Evolutionary conservation across 2,113 vertebrate genomes (phyloP).

Genomic region (Ctenomys sociabilis): DNA sequence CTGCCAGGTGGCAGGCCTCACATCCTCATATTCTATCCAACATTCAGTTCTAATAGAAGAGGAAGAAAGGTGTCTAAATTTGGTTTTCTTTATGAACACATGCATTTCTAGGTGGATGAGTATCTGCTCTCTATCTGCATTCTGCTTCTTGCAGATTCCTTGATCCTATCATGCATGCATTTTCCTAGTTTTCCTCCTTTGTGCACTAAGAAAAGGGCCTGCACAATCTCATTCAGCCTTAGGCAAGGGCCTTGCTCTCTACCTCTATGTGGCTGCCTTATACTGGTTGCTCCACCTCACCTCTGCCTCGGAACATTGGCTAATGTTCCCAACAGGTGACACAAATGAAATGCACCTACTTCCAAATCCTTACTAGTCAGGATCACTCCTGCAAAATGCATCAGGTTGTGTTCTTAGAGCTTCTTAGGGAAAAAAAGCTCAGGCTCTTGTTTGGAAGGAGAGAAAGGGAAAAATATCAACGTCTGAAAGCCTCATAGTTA

Average conservation of each 20-base stretch:
- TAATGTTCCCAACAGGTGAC: neutral
- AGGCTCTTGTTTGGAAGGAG: neutral
- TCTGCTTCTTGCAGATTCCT: neutral
- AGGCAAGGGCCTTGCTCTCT: neutral
- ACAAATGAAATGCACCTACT: neutral
- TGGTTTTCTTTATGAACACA: neutral
- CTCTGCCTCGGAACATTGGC: too few relatives aligned
- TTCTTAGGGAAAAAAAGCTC: neutral
- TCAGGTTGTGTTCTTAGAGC: neutral
- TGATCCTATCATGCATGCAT: neutral
- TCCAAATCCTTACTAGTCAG: neutral
- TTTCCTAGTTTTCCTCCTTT: neutral
- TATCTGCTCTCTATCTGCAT: neutral
- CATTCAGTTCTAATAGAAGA: neutral
- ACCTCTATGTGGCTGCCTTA: neutral
- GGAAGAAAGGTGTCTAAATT: neutral
- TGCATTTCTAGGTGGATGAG: neutral
- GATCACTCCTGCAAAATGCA: neutral
- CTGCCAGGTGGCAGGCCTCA: neutral
- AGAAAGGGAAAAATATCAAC: neutral
- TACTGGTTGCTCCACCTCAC: neutral
- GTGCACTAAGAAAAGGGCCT: neutral
- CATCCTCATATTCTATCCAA: neutral
- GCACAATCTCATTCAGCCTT: neutral
- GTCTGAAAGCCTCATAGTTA: neutral